Evolutionary conservation across 2,797 vertebrate genomes (phyloP), one percentile per base, ranked within the genome.

Genomic region (Xiphophorus birchmanni): DNA sequence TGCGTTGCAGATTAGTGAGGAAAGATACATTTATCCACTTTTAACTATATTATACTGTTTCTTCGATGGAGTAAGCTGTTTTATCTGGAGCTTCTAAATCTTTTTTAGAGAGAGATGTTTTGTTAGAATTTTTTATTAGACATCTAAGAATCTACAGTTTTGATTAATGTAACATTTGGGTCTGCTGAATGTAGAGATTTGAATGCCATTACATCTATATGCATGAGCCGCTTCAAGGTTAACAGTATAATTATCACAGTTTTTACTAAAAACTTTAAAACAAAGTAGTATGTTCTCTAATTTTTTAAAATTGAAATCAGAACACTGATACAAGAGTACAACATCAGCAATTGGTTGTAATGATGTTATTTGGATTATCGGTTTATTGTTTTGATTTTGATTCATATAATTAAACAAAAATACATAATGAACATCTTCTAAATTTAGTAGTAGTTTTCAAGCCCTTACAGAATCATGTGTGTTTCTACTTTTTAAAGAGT

Each of bases 21-120:
- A 84, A 26, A 80, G 54, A 67, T 52, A n/a, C 52, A 84, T 79
- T 71, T 63, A 69, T 78, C 42, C 80, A 84, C 78, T 81, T 76
- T 72, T 47, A 78, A 80, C 78, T 71, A 67, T 32, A 75, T 35
- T 26, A 35, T 42, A 71, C 13, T 71, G 60, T 82, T 79, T 74
- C 12, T 44, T 8, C 37, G 0, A 48, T 82, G 10, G 47, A 37
- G 21, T 60, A 37, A 26, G 60, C 32, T 56, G 18, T 47, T 9
- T 29, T 73, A 26, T 44, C 72, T 54, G 65, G 23, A 44, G 37
- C 71, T 15, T 18, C 44, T 80, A 40, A 50, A 32, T 18, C 9
- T 32, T 81, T 81, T 77, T 18, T 80, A 40, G 32, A 23, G 7
- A 52, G 2, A 52, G 15, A 74, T 63, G 1, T n/a, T 42, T 37